Base-by-base conservation (phyloP, 2,113 vertebrate genomes). In the Poeciliopsis retropinna region DNA sequence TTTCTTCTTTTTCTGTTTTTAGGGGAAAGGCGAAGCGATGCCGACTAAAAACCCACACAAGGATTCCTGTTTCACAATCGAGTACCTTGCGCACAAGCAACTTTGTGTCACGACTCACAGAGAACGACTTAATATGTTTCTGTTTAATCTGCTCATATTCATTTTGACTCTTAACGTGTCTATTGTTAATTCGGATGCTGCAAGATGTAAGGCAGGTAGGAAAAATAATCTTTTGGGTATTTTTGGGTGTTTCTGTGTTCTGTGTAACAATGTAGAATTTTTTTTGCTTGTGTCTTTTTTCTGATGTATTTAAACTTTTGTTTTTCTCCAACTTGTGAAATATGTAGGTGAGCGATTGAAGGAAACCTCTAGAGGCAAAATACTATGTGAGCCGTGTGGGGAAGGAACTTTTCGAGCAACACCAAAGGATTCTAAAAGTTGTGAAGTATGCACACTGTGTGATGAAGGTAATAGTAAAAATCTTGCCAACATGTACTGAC, bases 141-240 rank as follows among this genome's bases (percentile, higher is more conserved):
- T 64, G 1, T 37, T 73, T 6, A 78, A 63, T 69, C 6, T 73
- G 34, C 34, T 87, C 4, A 0, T 88, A 8, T 28, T 87, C 4
- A 10, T 68, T 78, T 73, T 82, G 11, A 70, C 5, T 28, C 75
- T 91, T 57, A 32, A 37, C 57, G 14, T 57, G 65, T 27, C 78
- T 3, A 1, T 79, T 30, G 0, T 22, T 27, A 0, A 15, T 82
- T 72, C 54, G 47, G 75, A 82, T 29, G 78, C 65, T 0, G 0
- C 4, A 47, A 5, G 0, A 0, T 91, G 92, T 47, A 0, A 17
- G 0, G 74, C 31, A 89, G 92, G 92, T 92, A 88, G 81, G 61
- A 54, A 79, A 25, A 57, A 17, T 57, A 25, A 44, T 4, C 84
- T 76, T 41, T 9, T 73, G 37, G 17, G 29, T n/a, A n/a, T n/a